phyloP scores from a whole-genome alignment of 53 echinoderm and acorn worm species.

The Luidia sarsii region DNA sequence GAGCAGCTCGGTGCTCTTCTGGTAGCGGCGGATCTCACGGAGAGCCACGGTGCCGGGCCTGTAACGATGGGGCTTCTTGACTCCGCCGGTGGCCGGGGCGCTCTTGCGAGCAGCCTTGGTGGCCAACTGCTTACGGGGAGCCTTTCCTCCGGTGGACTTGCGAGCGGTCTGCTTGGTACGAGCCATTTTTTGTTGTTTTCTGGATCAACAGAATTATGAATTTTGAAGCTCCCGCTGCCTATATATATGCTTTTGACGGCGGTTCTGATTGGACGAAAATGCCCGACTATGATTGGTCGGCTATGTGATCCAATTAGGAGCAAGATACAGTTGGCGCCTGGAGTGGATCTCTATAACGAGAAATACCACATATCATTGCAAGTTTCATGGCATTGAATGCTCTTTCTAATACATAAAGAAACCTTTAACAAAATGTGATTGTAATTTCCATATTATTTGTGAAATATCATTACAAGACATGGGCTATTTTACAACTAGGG shows the following conservation, averaged over 20 bases:
- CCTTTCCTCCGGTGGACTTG: slow-evolving; percentile 97
- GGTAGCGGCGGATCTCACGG: slow-evolving; percentile 83
- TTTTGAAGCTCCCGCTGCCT: neutral
- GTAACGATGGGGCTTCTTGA: slow-evolving; percentile 99
- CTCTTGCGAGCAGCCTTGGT: slow-evolving; percentile 97
- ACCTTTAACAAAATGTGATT: no score
- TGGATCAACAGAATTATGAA: slow-evolving; percentile 19
- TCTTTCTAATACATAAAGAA: no score
- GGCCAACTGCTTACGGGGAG: slow-evolving; percentile 95
- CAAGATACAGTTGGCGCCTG: no score
- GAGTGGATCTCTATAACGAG: no score
- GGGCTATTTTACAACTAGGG: no score
- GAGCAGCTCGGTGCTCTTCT: slow-evolving; percentile 84
- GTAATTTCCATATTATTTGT: no score
- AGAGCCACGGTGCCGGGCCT: slow-evolving; percentile 90
- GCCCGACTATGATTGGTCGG: slow-evolving; percentile 5
- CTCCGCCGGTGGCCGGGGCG: slow-evolving; percentile 96
- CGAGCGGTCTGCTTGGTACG: slow-evolving; percentile 98
- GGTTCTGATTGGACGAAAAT: slow-evolving; percentile 6
- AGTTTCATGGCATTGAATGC: no score
- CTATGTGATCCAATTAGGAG: neutral
- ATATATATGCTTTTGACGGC: slow-evolving; percentile 10
- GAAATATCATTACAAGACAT: no score
- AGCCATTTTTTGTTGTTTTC: slow-evolving; percentile 60
- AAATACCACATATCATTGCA: no score